Evolutionary conservation across 2,888 invertebrate genomes (phyloP).

Genomic region (Watsonalla cultraria): DNA sequence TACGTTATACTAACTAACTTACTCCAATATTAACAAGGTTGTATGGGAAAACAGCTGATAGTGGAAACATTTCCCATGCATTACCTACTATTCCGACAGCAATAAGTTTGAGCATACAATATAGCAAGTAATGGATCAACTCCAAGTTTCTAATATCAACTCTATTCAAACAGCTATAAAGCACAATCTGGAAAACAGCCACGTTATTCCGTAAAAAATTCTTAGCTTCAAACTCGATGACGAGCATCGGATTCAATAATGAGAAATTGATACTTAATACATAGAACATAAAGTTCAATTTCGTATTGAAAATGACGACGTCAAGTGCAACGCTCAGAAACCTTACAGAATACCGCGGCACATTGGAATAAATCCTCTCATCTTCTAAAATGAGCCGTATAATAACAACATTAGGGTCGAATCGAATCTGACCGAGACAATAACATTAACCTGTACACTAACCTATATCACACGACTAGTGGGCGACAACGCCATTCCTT

Average conservation of each 20-base stretch:
- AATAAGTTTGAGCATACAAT: background rate
- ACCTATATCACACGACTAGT: slow-evolving; percentile 68
- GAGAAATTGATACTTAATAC: no score
- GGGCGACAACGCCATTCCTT: slow-evolving; percentile 61
- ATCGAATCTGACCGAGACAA: slow-evolving; percentile 34
- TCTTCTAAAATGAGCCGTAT: background rate
- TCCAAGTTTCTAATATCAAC: background rate
- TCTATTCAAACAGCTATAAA: background rate
- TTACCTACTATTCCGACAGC: background rate
- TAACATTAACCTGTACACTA: slow-evolving; percentile 53
- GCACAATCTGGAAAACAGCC: no score
- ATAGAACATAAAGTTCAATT: background rate
- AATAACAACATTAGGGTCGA: background rate
- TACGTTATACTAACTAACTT: background rate
- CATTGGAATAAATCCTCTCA: no score
- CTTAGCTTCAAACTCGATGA: no score
- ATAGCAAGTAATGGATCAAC: background rate
- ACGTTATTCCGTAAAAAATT: no score
- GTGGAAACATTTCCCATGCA: background rate
- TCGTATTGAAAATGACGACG: background rate
- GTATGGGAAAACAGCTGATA: background rate
- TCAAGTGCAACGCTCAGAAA: no score
- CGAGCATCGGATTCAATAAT: no score
- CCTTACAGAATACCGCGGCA: no score
- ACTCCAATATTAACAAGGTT: no score